Evolutionary conservation across 2,797 vertebrate genomes (phyloP).

Genomic region (Onychomys arenicola): DNA sequence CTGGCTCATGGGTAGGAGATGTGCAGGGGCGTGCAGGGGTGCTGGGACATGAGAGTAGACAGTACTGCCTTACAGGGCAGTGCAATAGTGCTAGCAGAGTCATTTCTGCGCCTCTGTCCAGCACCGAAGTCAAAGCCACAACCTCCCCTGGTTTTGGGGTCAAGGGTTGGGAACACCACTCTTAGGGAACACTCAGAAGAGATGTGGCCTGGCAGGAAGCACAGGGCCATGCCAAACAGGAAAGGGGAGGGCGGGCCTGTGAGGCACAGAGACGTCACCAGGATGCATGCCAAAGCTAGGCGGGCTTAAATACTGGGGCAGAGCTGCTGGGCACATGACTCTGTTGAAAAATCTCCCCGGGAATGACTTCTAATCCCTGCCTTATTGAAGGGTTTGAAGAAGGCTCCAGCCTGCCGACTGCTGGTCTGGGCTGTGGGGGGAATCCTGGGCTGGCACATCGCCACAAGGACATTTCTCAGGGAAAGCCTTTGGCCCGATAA

Average conservation of each 20-base stretch:
- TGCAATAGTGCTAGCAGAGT: not conserved
- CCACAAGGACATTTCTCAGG: conserved; percentile 77
- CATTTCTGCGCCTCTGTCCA: not conserved
- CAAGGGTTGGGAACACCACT: not conserved
- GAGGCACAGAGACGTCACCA: not conserved
- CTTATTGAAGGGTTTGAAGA: conserved; percentile 41
- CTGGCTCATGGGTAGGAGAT: not conserved
- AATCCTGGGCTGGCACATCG: conserved; percentile 52
- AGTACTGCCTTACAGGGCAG: not conserved
- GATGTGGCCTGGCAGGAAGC: not conserved
- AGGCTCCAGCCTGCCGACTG: not conserved
- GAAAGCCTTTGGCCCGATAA: conserved; percentile 80
- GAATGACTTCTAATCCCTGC: conserved; percentile 14
- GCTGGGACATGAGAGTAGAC: too few species aligned
- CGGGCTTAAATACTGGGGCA: conserved; percentile 21
- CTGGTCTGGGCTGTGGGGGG: conserved; percentile 49
- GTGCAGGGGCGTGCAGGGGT: not conserved
- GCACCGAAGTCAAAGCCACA: not conserved
- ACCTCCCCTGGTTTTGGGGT: not conserved
- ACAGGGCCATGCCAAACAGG: not conserved
- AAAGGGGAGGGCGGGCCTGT: not conserved
- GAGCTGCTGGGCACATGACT: conserved; percentile 14
- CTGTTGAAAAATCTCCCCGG: conserved; percentile 30
- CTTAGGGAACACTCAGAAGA: not conserved
- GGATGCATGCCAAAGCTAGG: not conserved